phyloP scores from a whole-genome alignment of 2,113 vertebrate species.

The Perca schrenkii region DNA sequence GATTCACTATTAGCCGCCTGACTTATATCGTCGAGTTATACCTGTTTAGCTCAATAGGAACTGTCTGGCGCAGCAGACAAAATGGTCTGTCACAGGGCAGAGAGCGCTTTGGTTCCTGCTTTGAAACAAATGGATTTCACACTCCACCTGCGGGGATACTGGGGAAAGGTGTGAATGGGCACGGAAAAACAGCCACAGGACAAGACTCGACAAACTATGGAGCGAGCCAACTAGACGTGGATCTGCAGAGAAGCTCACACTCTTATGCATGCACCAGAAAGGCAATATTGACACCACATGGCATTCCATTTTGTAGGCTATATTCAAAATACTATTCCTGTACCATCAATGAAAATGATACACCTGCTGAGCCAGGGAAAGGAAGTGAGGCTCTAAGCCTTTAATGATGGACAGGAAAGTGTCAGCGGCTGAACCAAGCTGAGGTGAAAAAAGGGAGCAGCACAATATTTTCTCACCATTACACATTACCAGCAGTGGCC shows the following conservation, averaged over 20 bases:
- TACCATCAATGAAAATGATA: constrained; percentile 16
- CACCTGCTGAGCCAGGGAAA: constrained; percentile 18
- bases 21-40: constrained; percentile 72
- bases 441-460: constrained; percentile 41
- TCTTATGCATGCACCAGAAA: constrained; percentile 39
- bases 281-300: constrained; percentile 56
- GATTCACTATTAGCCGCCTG: constrained; percentile 71
- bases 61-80: constrained; percentile 61
- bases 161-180: constrained; percentile 76
- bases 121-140: constrained; percentile 81
- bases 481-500: constrained; percentile 20
- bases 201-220: constrained; percentile 52
- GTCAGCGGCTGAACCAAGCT: constrained; percentile 32
- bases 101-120: constrained; percentile 71
- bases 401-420: constrained; percentile 52
- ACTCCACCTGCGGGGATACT: constrained; percentile 72
- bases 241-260: constrained; percentile 55
- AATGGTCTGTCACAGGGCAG: constrained; percentile 68
- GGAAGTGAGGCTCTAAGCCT: constrained; percentile 22
- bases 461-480: constrained; percentile 53
- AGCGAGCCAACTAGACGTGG: constrained; percentile 71
- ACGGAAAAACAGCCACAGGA: constrained; percentile 69
- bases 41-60: constrained; percentile 74
- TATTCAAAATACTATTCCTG: constrained; percentile 62
- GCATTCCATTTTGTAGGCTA: constrained; percentile 50